Conservation (phyloP, 2,113 vertebrate genomes). For the Telmatochromis sp. region DNA sequence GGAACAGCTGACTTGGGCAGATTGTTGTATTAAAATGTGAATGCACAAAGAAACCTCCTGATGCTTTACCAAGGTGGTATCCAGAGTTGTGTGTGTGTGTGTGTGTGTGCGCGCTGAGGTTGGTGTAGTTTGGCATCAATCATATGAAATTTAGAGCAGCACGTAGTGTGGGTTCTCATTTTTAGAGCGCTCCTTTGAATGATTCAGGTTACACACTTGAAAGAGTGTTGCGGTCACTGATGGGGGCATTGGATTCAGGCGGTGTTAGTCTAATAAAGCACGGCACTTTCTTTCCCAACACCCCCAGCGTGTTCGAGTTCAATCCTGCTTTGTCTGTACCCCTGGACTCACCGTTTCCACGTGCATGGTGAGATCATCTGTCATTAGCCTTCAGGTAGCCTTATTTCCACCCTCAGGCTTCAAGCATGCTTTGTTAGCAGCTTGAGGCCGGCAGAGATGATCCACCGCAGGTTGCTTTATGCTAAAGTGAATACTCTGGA, state of each 20-base stretch:
- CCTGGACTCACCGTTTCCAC: neutral
- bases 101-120: neutral
- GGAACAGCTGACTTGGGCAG: neutral
- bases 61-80: neutral
- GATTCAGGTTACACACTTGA: neutral
- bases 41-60: neutral
- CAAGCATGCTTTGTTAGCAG: neutral
- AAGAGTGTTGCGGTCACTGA: neutral
- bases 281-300: neutral
- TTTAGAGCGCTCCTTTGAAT: neutral
- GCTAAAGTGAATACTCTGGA: neutral
- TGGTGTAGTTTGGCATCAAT: neutral
- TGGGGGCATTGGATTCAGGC: neutral
- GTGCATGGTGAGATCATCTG: neutral
- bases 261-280: neutral
- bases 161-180: neutral
- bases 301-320: neutral
- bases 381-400: slow-evolving; percentile 8
- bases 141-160: neutral
- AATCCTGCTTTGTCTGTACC: neutral
- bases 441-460: neutral
- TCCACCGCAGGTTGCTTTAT: neutral
- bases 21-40: neutral
- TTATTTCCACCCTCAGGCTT: neutral
- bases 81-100: neutral